Conservation (phyloP, 2,797 vertebrate genomes). For the Neosilurus hyrtlii region DNA sequence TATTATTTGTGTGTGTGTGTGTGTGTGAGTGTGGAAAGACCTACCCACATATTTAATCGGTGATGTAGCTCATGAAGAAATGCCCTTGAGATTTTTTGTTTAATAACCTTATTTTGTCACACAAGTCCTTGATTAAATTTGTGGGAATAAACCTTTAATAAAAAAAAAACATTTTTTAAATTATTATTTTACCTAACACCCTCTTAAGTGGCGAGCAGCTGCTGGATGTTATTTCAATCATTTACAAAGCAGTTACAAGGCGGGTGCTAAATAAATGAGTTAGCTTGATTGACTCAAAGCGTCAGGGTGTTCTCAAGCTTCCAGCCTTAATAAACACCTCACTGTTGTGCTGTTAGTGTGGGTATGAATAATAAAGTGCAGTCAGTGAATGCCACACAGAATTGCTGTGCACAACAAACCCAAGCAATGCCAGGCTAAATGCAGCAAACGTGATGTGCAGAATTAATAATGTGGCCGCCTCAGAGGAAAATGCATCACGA, state of each 20-base stretch:
- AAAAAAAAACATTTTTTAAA: conserved; percentile 7
- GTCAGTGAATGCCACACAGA: background rate
- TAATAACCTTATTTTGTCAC: background rate
- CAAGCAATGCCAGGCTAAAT: background rate
- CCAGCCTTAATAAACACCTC: background rate
- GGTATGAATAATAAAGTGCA: background rate
- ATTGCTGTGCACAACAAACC: background rate
- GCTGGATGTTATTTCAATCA: background rate
- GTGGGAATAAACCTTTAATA: background rate
- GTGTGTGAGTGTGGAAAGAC: background rate
- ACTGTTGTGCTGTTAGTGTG: background rate
- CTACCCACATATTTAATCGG: background rate
- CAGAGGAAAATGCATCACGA: background rate
- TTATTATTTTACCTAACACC: background rate
- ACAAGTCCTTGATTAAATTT: conserved; percentile 1
- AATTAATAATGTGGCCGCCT: background rate
- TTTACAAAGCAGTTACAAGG: conserved; percentile 23
- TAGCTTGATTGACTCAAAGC: conserved; percentile 9
- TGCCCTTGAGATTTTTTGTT: background rate
- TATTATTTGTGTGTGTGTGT: no score
- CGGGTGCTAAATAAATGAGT: conserved; percentile 13
- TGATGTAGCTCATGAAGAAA: background rate
- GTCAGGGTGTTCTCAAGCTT: conserved; percentile 1
- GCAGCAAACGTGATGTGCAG: background rate
- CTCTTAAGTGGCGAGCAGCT: conserved; percentile 24